phyloP scores from a whole-genome alignment of 1,140 invertebrate genomes.

The Drosophila tropicalis region DNA sequence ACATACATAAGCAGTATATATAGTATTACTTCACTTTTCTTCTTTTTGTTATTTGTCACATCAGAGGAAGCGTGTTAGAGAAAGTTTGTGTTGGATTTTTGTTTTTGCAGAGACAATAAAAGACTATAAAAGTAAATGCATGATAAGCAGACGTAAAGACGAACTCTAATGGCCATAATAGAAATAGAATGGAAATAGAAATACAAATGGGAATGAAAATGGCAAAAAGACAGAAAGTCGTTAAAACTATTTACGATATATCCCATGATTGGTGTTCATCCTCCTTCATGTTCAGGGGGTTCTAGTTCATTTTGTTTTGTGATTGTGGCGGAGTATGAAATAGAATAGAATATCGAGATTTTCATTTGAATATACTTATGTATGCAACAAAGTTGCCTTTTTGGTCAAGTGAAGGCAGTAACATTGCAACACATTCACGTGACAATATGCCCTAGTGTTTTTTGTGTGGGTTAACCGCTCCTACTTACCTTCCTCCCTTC shows the following conservation, averaged over 20 bases:
- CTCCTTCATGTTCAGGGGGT: no score
- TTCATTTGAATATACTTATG: neutral
- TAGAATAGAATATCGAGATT: neutral
- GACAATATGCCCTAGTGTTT: neutral
- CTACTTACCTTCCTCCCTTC: neutral
- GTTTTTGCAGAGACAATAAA: conserved; percentile 8
- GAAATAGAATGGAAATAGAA: conserved; percentile 17
- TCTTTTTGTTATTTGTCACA: conserved; percentile 2
- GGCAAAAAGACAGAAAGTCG: conserved; percentile 10
- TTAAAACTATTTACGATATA: conserved; percentile 15
- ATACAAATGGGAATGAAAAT: conserved; percentile 12
- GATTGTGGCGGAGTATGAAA: neutral
- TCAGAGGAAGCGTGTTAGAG: conserved; percentile 21
- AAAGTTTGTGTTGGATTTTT: neutral
- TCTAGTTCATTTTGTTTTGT: neutral
- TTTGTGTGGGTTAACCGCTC: neutral
- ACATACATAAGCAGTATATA: neutral
- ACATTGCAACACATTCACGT: neutral
- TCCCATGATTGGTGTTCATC: neutral
- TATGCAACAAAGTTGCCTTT: neutral
- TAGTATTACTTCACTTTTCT: neutral
- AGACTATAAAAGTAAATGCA: conserved; percentile 35
- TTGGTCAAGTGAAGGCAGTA: conserved; percentile 3
- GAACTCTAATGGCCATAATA: conserved; percentile 9
- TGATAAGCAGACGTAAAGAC: conserved; percentile 34